A percentile compares a stretch with the other conserved stretches of the same genome.
Conservation (phyloP, 2,113 vertebrate genomes). For the Tretioscincus oriximinensis region DNA sequence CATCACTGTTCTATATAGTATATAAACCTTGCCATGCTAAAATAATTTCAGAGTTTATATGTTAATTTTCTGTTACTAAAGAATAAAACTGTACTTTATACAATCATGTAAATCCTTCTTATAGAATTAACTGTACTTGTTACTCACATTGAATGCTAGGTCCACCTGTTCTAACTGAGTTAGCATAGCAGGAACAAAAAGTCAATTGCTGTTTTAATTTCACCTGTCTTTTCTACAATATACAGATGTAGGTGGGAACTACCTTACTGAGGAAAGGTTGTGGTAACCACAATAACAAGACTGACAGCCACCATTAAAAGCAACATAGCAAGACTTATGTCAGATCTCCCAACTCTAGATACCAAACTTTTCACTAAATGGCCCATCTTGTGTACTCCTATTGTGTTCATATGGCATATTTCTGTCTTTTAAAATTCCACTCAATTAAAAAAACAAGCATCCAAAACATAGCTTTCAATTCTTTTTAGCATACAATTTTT, state of each 20-base stretch:
- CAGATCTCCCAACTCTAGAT: not conserved
- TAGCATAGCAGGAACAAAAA: too few relatives aligned
- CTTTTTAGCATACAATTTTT: not conserved
- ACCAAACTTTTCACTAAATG: not conserved
- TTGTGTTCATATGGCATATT: not conserved
- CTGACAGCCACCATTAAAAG: not conserved
- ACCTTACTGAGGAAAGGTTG: too few relatives aligned
- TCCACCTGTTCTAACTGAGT: too few relatives aligned
- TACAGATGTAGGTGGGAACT: too few relatives aligned
- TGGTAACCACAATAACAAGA: not conserved
- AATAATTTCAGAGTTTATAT: not conserved
- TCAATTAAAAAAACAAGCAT: not conserved
- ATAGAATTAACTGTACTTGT: not conserved
- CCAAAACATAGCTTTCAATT: not conserved
- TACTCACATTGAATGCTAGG: not conserved
- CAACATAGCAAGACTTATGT: not conserved
- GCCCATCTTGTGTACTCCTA: not conserved
- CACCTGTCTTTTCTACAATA: too few relatives aligned
- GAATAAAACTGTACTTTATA: not conserved
- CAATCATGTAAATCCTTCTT: not conserved
- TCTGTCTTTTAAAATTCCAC: not conserved
- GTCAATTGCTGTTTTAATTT: too few relatives aligned
- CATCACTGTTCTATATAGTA: too few relatives aligned
- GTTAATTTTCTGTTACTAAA: not conserved
- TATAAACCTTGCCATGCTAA: not conserved